A percentile compares a stretch with the other conserved stretches of the same genome.
phyloP scores from a whole-genome alignment of 92 coral and sea anemone genomes.

The Hydrozoanthus gracilis region DNA sequence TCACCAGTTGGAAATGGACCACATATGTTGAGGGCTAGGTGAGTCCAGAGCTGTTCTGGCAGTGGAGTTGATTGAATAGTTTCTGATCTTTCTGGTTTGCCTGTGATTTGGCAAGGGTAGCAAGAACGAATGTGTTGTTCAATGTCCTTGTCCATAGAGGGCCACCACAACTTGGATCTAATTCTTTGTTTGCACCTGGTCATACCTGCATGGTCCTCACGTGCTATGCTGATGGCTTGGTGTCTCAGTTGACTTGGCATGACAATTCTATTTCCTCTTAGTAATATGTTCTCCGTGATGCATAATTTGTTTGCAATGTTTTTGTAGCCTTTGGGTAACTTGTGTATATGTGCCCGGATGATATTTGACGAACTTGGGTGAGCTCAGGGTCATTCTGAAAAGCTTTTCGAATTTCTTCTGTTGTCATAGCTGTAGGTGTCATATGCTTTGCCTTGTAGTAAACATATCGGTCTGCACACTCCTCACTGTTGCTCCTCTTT shows the following conservation, averaged over 20 bases:
- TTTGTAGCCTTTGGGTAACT: conserved; percentile 48
- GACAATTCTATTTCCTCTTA: conserved; percentile 52
- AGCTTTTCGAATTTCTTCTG: conserved; percentile 52
- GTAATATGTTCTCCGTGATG: conserved; percentile 45
- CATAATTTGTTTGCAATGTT: conserved; percentile 48
- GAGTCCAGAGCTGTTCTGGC: conserved; percentile 38
- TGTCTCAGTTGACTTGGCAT: conserved; percentile 19
- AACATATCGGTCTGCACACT: conserved; percentile 63
- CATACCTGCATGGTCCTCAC: conserved; percentile 65
- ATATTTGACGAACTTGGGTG: conserved; percentile 22
- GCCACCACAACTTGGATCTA: conserved; percentile 59
- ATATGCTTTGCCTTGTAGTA: conserved; percentile 45
- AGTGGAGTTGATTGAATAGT: conserved; percentile 31
- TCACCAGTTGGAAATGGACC: too few species aligned
- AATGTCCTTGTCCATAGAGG: conserved; percentile 53
- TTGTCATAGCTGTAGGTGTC: conserved; percentile 56
- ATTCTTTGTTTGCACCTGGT: conserved; percentile 57
- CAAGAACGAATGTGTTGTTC: conserved; percentile 34
- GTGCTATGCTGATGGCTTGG: conserved; percentile 13
- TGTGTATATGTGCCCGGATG: conserved; percentile 4
- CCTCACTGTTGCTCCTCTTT: conserved; percentile 62
- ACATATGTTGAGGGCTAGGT: neutral
- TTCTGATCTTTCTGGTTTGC: conserved; percentile 31
- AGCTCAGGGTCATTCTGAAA: conserved; percentile 15
- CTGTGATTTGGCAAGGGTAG: conserved; percentile 26